These are phyloP conservation scores for Synergus japonicus DNA, from an alignment of 2,888 invertebrate species.

Conservation along the genomic window DNA sequence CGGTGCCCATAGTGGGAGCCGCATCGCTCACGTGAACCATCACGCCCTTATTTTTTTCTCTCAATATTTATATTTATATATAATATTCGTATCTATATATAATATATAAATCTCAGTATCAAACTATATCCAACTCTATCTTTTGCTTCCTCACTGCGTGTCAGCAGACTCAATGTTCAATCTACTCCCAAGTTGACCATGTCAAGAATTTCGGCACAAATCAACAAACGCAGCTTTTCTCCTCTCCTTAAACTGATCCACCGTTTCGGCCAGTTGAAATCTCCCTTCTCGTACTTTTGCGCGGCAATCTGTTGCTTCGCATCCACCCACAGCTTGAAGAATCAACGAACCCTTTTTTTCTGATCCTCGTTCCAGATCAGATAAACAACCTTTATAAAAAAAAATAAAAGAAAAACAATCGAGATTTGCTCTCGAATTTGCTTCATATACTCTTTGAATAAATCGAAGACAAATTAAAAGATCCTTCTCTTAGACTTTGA, in stretches of 20 bases:
- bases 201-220: constrained; percentile 20
- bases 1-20: constrained; percentile 75
- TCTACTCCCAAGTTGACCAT: neutral
- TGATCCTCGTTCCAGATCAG: neutral
- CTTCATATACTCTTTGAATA: neutral
- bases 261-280: constrained; percentile 28
- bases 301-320: constrained; percentile 63
- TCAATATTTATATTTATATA: neutral
- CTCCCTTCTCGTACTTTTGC: constrained; percentile 40
- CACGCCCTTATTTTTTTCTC: constrained; percentile 29
- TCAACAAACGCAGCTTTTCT: constrained; percentile 32
- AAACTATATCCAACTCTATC: neutral
- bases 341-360: constrained; percentile 7
- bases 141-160: neutral
- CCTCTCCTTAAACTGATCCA: constrained; percentile 37
- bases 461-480: too few relatives aligned
- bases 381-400: constrained; percentile 11
- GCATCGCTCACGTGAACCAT: constrained; percentile 76
- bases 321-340: constrained; percentile 20
- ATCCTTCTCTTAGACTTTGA: neutral
- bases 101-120: neutral
- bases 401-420: neutral
- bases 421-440: neutral
- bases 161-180: neutral
- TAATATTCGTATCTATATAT: neutral